These are phyloP conservation scores for Yponomeuta cagnagella DNA, from an alignment of 2,888 invertebrate genomes.

Conservation along the genomic window DNA sequence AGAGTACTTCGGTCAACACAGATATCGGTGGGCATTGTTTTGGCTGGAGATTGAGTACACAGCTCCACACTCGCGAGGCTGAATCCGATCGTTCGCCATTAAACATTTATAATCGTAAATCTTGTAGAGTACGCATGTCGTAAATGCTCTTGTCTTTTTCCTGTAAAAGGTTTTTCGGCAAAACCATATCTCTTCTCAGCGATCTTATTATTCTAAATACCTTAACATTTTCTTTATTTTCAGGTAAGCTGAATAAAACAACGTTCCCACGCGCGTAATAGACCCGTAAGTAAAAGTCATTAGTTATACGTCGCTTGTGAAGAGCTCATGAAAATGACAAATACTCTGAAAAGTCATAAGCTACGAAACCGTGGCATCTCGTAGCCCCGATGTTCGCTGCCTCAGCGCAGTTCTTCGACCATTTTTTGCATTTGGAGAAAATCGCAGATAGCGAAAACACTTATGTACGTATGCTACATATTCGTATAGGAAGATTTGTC, in stretches of 20 bases:
- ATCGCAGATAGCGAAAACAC: conserved; percentile 4
- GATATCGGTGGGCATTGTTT: background rate
- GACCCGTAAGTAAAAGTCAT: conserved; percentile 2
- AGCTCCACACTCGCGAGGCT: background rate
- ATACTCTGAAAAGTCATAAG: background rate
- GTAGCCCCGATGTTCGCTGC: background rate
- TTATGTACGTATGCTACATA: conserved; percentile 6
- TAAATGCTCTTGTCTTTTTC: background rate
- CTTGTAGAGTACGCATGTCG: background rate
- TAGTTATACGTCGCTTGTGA: background rate
- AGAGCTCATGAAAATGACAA: conserved; percentile 1
- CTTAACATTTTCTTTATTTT: background rate
- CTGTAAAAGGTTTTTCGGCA: background rate
- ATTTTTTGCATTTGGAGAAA: background rate
- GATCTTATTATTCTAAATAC: background rate
- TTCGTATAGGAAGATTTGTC: conserved; percentile 16
- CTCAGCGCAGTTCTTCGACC: background rate
- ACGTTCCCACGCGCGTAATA: background rate
- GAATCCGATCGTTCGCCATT: background rate
- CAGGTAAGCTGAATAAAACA: conserved; percentile 8
- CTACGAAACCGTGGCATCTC: background rate
- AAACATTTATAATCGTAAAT: conserved; percentile 2
- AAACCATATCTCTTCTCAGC: background rate
- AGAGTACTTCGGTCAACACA: background rate
- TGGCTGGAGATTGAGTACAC: background rate